Evolutionary conservation across 2,888 invertebrate species (phyloP).

Genomic region (Cantharis nigra): DNA sequence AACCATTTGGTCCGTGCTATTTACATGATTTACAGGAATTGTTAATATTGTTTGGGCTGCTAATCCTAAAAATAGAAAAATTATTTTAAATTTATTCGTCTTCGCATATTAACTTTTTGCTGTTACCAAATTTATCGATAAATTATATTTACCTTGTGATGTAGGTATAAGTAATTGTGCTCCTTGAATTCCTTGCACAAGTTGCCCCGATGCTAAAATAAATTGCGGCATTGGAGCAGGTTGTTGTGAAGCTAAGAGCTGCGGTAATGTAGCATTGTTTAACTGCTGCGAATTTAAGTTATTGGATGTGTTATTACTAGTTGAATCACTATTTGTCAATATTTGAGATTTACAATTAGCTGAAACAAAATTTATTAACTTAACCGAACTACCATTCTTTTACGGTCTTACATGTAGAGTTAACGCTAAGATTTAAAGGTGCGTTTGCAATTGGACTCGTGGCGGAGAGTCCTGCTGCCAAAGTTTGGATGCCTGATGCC

Average conservation of each 20-base stretch:
- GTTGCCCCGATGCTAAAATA: constrained; percentile 87
- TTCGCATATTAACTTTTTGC: not conserved
- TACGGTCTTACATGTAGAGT: constrained; percentile 48
- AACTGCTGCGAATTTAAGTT: constrained; percentile 49
- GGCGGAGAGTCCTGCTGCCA: constrained; percentile 57
- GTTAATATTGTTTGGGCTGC: constrained; percentile 95
- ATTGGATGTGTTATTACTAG: constrained; percentile 32
- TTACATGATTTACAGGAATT: constrained; percentile 90
- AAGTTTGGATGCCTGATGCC: constrained; percentile 68
- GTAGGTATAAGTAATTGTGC: constrained; percentile 94
- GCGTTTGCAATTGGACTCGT: constrained; percentile 71
- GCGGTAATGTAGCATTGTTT: constrained; percentile 59
- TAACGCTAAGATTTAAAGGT: constrained; percentile 82
- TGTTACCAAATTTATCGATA: not conserved
- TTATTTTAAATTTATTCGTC: not conserved
- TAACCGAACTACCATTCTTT: not conserved
- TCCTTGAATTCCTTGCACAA: constrained; percentile 91
- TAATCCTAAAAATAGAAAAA: constrained; percentile 67
- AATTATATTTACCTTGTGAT: constrained; percentile 74
- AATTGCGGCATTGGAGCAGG: constrained; percentile 86
- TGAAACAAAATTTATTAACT: not conserved
- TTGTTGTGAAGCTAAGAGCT: constrained; percentile 62
- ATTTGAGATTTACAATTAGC: constrained; percentile 9
- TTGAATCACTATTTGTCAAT: constrained; percentile 28
- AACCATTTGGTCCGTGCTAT: constrained; percentile 71